A percentile compares a stretch with the other conserved stretches of the same genome.
These are phyloP conservation scores for Tinea pellionella DNA, from an alignment of 2,888 invertebrate species.

Conservation along the genomic window DNA sequence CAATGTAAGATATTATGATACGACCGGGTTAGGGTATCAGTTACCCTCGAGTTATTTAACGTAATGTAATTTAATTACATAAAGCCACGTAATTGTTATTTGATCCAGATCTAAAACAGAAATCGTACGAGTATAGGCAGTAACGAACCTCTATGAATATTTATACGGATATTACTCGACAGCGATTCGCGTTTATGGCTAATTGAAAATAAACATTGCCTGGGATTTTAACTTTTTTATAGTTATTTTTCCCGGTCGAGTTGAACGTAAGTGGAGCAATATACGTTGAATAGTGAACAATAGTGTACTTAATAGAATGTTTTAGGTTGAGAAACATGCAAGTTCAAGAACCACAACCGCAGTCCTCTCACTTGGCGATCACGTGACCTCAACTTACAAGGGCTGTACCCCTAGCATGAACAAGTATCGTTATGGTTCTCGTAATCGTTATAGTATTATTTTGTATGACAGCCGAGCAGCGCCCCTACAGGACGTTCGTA, in stretches of 20 bases:
- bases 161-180: conserved; percentile 12
- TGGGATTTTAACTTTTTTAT: not conserved
- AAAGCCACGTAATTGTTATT: conserved; percentile 9
- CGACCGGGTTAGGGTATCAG: not conserved
- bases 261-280: not conserved
- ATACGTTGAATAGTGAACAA: not conserved
- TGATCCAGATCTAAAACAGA: not conserved
- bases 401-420: not conserved
- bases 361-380: not conserved
- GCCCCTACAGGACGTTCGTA: too few relatives aligned
- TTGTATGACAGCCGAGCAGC: too few relatives aligned
- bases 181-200: conserved; percentile 9
- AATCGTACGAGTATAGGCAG: conserved; percentile 1
- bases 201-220: conserved; percentile 11
- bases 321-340: not conserved
- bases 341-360: not conserved
- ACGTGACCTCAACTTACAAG: not conserved
- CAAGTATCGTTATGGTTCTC: too few relatives aligned
- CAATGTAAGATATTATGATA: not conserved
- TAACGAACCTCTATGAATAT: conserved; percentile 8
- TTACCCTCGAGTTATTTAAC: not conserved
- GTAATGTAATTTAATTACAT: not conserved
- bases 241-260: not conserved
- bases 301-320: not conserved
- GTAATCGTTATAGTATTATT: too few relatives aligned